phyloP scores from a whole-genome alignment of 2,888 invertebrate species.

The Phyllotreta striolata region DNA sequence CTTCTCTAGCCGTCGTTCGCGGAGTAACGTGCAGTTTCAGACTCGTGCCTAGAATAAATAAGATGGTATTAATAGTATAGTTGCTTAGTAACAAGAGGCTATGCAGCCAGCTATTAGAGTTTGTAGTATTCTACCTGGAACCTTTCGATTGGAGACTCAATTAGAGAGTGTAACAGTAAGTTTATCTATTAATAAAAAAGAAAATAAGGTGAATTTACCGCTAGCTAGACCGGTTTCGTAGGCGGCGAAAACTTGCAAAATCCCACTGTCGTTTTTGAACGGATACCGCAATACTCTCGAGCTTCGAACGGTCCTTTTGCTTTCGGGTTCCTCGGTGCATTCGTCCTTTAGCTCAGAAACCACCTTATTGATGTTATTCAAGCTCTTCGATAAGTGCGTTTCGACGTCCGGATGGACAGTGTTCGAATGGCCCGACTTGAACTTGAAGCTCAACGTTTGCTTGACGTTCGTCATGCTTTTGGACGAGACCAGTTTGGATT shows the following conservation, averaged over 20 bases:
- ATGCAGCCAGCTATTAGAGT: too few relatives aligned
- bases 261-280: conserved; percentile 55
- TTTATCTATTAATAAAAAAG: too few relatives aligned
- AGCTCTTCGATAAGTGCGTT: conserved; percentile 58
- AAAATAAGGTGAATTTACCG: conserved; percentile 62
- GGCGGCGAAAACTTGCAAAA: conserved; percentile 87
- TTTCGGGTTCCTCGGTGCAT: conserved; percentile 38
- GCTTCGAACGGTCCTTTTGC: conserved; percentile 1
- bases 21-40: conserved; percentile 93
- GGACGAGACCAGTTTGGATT: conserved; percentile 68
- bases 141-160: too few relatives aligned
- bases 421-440: conserved; percentile 52
- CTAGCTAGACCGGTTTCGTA: conserved; percentile 94
- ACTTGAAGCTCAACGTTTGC: conserved; percentile 53
- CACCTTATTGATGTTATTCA: conserved; percentile 57
- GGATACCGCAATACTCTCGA: conserved; percentile 39
- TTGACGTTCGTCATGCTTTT: conserved; percentile 72
- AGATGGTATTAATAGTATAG: too few relatives aligned
- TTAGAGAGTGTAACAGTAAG: too few relatives aligned
- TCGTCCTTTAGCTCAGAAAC: conserved; percentile 41
- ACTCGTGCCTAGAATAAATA: conserved; percentile 72
- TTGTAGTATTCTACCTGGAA: too few relatives aligned
- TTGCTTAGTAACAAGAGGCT: too few relatives aligned
- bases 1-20: conserved; percentile 92
- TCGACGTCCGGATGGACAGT: conserved; percentile 55